A percentile compares a stretch with the other conserved stretches of the same genome.
Evolutionary conservation across 2,797 vertebrate genomes (phyloP).

Genomic region (Peromyscus nudipes): DNA sequence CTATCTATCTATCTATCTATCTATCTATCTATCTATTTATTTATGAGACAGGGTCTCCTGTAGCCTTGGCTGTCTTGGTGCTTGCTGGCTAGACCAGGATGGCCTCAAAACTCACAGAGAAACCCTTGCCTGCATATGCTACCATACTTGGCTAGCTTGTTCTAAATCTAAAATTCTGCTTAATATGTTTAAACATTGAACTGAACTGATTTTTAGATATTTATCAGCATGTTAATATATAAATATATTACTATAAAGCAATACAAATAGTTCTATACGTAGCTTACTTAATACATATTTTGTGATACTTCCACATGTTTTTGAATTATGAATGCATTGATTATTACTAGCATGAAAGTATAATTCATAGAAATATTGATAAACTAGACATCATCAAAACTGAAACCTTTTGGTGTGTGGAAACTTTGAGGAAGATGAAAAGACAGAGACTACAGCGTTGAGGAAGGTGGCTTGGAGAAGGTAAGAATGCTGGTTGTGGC

Average conservation of each 20-base stretch:
- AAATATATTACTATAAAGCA: background rate
- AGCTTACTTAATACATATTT: background rate
- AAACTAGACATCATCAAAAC: slow-evolving; percentile 11
- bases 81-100: background rate
- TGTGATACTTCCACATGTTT: background rate
- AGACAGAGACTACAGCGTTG: background rate
- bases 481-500: background rate
- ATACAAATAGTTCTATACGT: background rate
- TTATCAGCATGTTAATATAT: background rate
- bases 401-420: background rate
- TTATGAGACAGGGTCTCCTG: too few relatives aligned
- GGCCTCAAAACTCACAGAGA: background rate
- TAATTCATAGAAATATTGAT: background rate
- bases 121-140: background rate
- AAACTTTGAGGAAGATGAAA: background rate
- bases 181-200: slow-evolving; percentile 12
- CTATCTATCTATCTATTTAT: too few relatives aligned
- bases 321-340: background rate
- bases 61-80: background rate
- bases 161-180: slow-evolving; percentile 3
- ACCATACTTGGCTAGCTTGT: background rate
- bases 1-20: too few relatives aligned
- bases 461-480: background rate
- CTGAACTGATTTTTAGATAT: slow-evolving; percentile 11
- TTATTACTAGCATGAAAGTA: slow-evolving; percentile 18